phyloP scores from a whole-genome alignment of 2,888 invertebrate genomes.

The Epirrhoe tristata region DNA sequence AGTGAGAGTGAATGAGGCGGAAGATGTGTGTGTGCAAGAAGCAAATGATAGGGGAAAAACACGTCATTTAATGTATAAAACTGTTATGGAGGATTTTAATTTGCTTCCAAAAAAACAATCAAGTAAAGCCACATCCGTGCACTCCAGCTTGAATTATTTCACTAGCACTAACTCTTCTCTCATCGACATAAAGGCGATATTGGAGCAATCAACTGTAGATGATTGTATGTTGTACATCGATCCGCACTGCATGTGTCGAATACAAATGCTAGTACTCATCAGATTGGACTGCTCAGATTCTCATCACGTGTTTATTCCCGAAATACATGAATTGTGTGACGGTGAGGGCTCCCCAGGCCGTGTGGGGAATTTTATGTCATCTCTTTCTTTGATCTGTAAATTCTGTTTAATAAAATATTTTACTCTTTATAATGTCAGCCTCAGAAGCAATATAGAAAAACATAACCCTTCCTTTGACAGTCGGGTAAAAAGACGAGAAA shows the following conservation, averaged over 20 bases:
- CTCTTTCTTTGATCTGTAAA: conserved; percentile 29
- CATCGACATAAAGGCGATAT: conserved; percentile 16
- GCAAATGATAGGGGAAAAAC: no score
- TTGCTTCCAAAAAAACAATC: conserved; percentile 23
- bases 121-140: conserved; percentile 18
- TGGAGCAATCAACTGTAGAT: conserved; percentile 20
- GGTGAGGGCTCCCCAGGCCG: conserved; percentile 18
- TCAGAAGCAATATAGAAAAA: neutral
- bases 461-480: no score
- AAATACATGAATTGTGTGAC: conserved; percentile 36
- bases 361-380: conserved; percentile 26
- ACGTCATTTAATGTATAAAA: neutral
- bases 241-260: conserved; percentile 41
- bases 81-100: conserved; percentile 17
- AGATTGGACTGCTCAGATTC: conserved; percentile 36
- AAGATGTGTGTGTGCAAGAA: no score
- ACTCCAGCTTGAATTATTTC: neutral
- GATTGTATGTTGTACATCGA: conserved; percentile 33
- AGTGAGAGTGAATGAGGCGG: no score
- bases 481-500: no score
- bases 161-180: conserved; percentile 7
- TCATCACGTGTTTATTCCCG: conserved; percentile 36
- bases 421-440: neutral
- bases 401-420: neutral
- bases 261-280: conserved; percentile 36